A percentile compares a stretch with the other conserved stretches of the same genome.
phyloP scores from a whole-genome alignment of 2,113 vertebrate species.

The Odontophorus gujanensis region DNA sequence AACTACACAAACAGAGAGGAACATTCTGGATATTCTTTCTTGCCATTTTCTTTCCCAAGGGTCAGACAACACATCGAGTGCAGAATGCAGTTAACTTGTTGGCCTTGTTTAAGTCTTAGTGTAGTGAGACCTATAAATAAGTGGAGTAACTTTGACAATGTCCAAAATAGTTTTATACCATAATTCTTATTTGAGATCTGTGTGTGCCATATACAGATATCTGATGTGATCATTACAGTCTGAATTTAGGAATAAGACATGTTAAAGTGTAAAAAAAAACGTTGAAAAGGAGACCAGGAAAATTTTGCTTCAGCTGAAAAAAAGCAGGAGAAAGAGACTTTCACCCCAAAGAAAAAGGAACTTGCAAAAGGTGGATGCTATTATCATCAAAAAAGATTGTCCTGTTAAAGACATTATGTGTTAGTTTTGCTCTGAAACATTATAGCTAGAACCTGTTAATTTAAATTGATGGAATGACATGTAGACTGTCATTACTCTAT shows the following conservation, averaged over 20 bases:
- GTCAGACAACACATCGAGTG: not conserved
- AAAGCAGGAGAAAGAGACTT: not conserved
- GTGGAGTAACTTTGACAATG: not conserved
- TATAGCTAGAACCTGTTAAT: not conserved
- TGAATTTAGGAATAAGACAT: not conserved
- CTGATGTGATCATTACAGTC: not conserved
- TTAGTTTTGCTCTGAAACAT: constrained; percentile 2
- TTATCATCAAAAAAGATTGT: not conserved
- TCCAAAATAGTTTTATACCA: not conserved
- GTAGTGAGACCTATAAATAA: not conserved
- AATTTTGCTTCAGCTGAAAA: not conserved
- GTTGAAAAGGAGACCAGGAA: not conserved
- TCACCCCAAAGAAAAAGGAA: not conserved
- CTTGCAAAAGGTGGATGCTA: not conserved
- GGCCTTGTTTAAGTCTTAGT: not conserved
- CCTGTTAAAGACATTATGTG: not conserved
- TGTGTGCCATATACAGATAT: not conserved
- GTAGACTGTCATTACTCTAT: not conserved
- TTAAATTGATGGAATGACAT: not conserved
- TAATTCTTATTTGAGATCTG: not conserved
- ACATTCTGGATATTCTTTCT: not conserved
- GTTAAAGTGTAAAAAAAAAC: not conserved
- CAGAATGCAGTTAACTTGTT: not conserved
- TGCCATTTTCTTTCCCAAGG: not conserved
- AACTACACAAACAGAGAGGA: not conserved